phyloP scores from a whole-genome alignment of 1,140 invertebrate species.

The Trachelipus rathkii region DNA sequence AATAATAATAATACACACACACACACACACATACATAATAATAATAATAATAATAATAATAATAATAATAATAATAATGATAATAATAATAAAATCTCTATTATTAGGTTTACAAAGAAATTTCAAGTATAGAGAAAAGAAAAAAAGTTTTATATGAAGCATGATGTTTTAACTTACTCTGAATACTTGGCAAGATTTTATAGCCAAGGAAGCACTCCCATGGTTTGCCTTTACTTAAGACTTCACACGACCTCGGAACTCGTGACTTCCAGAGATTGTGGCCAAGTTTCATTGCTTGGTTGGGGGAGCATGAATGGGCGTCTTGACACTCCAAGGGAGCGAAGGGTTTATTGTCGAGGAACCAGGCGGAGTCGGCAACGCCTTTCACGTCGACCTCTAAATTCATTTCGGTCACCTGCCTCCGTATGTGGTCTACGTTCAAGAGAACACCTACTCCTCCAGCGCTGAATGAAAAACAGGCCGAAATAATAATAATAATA shows the following conservation, averaged over 20 bases:
- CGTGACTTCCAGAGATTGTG: constrained; percentile 76
- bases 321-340: constrained; percentile 53
- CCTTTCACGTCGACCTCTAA: constrained; percentile 67
- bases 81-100: too few species aligned
- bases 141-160: too few species aligned
- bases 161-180: constrained; percentile 58
- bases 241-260: constrained; percentile 69
- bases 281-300: constrained; percentile 53
- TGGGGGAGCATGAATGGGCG: constrained; percentile 47
- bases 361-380: constrained; percentile 89
- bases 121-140: too few species aligned
- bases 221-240: constrained; percentile 64
- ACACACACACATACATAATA: too few species aligned
- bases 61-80: too few species aligned
- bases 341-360: constrained; percentile 75
- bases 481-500: too few species aligned
- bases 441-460: constrained; percentile 87
- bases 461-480: constrained; percentile 55
- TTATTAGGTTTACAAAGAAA: too few species aligned
- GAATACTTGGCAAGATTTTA: constrained; percentile 76
- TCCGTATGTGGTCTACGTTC: constrained; percentile 75
- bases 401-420: constrained; percentile 52
- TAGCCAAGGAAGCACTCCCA: constrained; percentile 93
- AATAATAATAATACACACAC: not conserved
- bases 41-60: too few species aligned